Conservation (phyloP, 1,140 invertebrate genomes). For the Battus philenor region DNA sequence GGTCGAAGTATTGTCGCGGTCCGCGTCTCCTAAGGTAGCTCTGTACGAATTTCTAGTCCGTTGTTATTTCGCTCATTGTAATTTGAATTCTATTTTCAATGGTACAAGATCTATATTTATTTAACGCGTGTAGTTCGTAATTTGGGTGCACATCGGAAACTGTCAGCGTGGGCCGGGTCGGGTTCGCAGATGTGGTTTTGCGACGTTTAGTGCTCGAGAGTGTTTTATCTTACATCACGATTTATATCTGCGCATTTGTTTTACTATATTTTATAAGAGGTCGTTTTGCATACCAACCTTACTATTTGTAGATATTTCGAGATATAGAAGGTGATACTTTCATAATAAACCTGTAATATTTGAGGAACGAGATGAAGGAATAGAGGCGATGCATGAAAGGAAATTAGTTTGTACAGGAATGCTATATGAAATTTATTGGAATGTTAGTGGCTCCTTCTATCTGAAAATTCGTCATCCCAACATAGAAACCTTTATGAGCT, state of each 20-base stretch:
- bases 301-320: too few relatives aligned
- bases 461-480: too few relatives aligned
- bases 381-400: too few relatives aligned
- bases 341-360: too few relatives aligned
- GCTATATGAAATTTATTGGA: too few relatives aligned
- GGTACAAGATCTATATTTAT: conserved; percentile 19
- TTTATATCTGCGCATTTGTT: not conserved
- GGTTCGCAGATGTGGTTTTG: conserved; percentile 30
- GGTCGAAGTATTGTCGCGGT: not conserved
- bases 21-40: conserved; percentile 4
- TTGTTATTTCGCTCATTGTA: conserved; percentile 8
- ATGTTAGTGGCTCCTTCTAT: too few relatives aligned
- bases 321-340: too few relatives aligned
- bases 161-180: conserved; percentile 36
- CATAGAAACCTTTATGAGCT: too few relatives aligned
- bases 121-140: conserved; percentile 27
- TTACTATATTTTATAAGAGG: too few relatives aligned
- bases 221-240: conserved; percentile 24
- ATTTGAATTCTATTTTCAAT: conserved; percentile 27
- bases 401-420: too few relatives aligned
- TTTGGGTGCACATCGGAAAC: conserved; percentile 44
- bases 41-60: not conserved
- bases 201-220: conserved; percentile 32
- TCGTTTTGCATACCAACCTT: too few relatives aligned
- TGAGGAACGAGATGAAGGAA: too few relatives aligned